Evolutionary conservation across 2,888 invertebrate genomes (phyloP).

Genomic region (Rhimphoctona megacephalus): DNA sequence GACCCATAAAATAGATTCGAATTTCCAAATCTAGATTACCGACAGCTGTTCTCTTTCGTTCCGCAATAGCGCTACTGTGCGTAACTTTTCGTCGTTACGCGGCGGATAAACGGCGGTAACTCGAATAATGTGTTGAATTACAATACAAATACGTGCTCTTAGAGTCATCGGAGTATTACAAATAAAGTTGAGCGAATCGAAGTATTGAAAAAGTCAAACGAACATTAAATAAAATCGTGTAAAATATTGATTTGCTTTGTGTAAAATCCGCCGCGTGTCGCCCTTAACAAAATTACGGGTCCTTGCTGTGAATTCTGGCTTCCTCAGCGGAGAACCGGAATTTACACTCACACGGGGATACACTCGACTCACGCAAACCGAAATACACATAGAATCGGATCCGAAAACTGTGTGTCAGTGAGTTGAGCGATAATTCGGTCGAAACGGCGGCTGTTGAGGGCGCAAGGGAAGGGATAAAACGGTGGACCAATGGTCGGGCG

Average conservation of each 20-base stretch:
- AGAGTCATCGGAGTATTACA: background rate
- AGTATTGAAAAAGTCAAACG: background rate
- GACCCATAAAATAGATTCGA: background rate
- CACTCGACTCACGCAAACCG: background rate
- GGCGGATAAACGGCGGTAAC: background rate
- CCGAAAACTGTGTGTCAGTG: constrained; percentile 27
- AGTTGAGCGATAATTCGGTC: constrained; percentile 49
- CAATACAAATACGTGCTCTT: background rate
- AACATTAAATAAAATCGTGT: background rate
- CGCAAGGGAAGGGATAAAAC: constrained; percentile 46
- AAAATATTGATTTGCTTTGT: constrained; percentile 10
- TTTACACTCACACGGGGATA: background rate
- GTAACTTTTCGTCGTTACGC: background rate
- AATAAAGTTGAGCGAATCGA: background rate
- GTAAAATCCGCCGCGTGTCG: constrained; percentile 59
- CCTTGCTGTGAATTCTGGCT: background rate
- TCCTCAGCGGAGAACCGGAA: constrained; percentile 20
- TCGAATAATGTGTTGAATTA: background rate
- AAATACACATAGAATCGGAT: constrained; percentile 1
- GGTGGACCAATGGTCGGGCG: constrained; percentile 70
- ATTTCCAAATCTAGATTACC: background rate
- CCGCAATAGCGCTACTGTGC: background rate
- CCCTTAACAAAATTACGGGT: constrained; percentile 53
- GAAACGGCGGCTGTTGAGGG: constrained; percentile 42
- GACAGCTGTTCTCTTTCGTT: background rate